Evolutionary conservation across 2,888 invertebrate genomes (phyloP), one percentile per base, ranked within the genome.

Genomic region (Sericinus montela): DNA sequence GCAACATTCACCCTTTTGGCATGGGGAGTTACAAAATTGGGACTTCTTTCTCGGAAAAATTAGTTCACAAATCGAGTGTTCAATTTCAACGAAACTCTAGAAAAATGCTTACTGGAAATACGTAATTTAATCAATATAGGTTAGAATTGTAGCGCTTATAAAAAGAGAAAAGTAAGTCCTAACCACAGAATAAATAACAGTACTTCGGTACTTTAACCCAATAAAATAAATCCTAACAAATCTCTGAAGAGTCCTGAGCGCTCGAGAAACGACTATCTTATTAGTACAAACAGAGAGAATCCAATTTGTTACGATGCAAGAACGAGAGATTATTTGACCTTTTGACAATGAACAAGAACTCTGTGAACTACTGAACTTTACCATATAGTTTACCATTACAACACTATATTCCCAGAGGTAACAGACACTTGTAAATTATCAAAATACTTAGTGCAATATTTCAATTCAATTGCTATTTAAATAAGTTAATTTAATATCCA

Each of bases 361-460:
- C 74, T 69, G 74, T 74, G 77, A 80, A 82, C 84, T 72, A 79
- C 73, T 84, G 80, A 83, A 82, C 84, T 82, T 84, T 81, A 59
- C 59, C 69, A 44, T 70, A 74, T 71, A 65, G 66, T 68, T 62
- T 67, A 67, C 65, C 59, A 72, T 80, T 82, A 75, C 80, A 67
- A 69, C 75, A 79, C 67, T 58, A 58, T 60, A 63, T 65, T 63
- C 65, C 63, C 62, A 62, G 65, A 64, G 72, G 56, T 69, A 59
- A 59, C 58, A 55, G 59, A 51, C 51, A 58, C 51, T 52, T 54
- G 62, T 65, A 63, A 63, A 63, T 67, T 62, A 58, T 57, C 51
- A 56, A 55, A 61, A 57, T 43, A 53, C 57, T 64, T 54, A 59
- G 53, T 55, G 53, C 55, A 56, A 55, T 55, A 59, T 56, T 64